Base-by-base conservation (phyloP, 2,113 vertebrate genomes). In the Stigmatopora argus region DNA sequence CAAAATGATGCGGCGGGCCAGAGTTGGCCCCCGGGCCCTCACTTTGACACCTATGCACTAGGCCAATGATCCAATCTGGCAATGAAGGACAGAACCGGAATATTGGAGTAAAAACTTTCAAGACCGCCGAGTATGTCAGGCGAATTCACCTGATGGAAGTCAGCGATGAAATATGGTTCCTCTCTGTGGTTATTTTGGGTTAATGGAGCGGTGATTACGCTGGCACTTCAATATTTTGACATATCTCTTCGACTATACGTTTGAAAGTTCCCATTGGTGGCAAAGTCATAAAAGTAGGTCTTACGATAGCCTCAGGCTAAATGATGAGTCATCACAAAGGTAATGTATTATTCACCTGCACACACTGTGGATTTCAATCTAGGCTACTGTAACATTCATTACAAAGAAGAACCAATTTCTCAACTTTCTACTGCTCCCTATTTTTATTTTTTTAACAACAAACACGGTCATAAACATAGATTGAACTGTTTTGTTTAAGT, bases 261-360 rank as follows among this genome's bases (percentile, higher is more conserved):
- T 72, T 78, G 63, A 62, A 78, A 71, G 48, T 46, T 59, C 49
- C 15, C 65, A 65, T 23, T 35, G 34, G 59, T 58, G 34, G 23
- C 34, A 73, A 62, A 76, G 62, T 74, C 80, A 78, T 72, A 71
- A 76, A 79, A 75, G 13, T 10, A 49, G 10, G 59, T 68, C 65
- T 64, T 48, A 69, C 53, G 53, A 52, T 44, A 41, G 67, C 73
- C 69, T 59, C 61, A 62, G 58, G 71, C 69, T 55, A 67, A 74
- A 67, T 59, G 17, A 73, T 73, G 64, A 82, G 62, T 74, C 64
- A 76, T 35, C 55, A 57, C 70, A 55, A 69, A 60, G 63, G 59
- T 72, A 55, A 56, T 21, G 5, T 62, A 62, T 78, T 60, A 73
- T 68, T 71, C 69, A 69, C 31, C 34, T 38, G 12, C 44, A 65